Conservation (phyloP, 2,797 vertebrate species). For the Danio aesculapii region DNA sequence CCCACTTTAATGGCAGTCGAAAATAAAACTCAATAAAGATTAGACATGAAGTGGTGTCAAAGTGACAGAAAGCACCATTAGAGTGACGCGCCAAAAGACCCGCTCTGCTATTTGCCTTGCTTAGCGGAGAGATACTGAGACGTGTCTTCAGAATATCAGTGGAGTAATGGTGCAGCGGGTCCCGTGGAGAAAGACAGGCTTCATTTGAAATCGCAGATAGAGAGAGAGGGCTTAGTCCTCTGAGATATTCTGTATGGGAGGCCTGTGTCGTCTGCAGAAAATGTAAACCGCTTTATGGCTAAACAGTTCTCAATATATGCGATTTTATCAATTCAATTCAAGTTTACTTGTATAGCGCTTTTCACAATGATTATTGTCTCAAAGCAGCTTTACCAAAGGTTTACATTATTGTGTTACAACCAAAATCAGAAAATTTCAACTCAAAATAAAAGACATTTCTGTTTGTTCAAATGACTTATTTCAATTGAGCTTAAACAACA, state of each 20-base stretch:
- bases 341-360: too few relatives aligned
- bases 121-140: constrained; percentile 56
- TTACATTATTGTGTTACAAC: too few relatives aligned
- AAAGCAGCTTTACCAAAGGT: too few relatives aligned
- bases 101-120: constrained; percentile 57
- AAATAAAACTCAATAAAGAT: constrained; percentile 64
- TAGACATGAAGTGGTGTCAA: constrained; percentile 54
- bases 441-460: too few relatives aligned
- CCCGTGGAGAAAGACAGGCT: constrained; percentile 50
- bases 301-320: background rate
- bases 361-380: too few relatives aligned
- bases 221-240: constrained; percentile 6
- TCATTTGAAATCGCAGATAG: constrained; percentile 55
- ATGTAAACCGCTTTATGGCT: background rate
- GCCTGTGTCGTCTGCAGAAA: background rate
- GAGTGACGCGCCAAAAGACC: constrained; percentile 8
- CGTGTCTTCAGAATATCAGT: constrained; percentile 53
- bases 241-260: constrained; percentile 4
- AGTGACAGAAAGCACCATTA: constrained; percentile 66
- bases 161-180: constrained; percentile 34
- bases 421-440: too few relatives aligned
- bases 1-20: constrained; percentile 56
- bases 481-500: too few relatives aligned
- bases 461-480: too few relatives aligned
- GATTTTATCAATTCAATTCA: background rate